phyloP scores from a whole-genome alignment of 2,797 vertebrate genomes.

The Pseudochaenichthys georgianus region DNA sequence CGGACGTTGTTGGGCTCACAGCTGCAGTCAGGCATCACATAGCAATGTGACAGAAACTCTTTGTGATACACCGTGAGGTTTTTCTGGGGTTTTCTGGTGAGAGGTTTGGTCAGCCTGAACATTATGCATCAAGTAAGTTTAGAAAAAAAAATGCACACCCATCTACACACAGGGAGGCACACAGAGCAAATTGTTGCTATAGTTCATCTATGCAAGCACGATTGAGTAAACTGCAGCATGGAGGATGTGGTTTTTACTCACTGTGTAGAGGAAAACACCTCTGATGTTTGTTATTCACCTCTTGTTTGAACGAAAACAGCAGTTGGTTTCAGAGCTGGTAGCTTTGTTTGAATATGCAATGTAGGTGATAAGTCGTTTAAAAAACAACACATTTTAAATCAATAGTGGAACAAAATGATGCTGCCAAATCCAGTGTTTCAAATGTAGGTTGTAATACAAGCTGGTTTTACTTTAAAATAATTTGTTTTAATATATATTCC shows the following conservation, averaged over 20 bases:
- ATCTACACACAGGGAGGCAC: not conserved
- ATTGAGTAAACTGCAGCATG: conserved; percentile 28
- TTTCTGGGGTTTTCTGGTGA: conserved; percentile 38
- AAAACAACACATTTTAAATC: not conserved
- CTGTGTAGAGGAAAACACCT: conserved; percentile 68
- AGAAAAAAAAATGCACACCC: conserved; percentile 33
- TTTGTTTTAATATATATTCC: not conserved
- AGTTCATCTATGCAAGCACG: conserved; percentile 30
- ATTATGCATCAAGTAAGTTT: conserved; percentile 13
- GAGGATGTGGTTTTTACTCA: conserved; percentile 72
- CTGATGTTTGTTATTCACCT: conserved; percentile 60
- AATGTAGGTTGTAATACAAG: no score
- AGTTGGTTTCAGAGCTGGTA: conserved; percentile 32
- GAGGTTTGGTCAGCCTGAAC: conserved; percentile 28
- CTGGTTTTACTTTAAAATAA: not conserved
- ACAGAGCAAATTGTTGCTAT: conserved; percentile 1
- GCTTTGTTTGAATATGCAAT: conserved; percentile 17
- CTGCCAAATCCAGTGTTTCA: not conserved
- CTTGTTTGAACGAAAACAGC: conserved; percentile 54
- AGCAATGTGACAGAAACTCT: conserved; percentile 2
- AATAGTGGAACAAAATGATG: not conserved
- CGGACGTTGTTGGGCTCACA: not conserved
- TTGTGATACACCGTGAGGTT: conserved; percentile 41
- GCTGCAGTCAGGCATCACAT: conserved; percentile 3
- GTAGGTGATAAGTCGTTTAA: conserved; percentile 14